Evolutionary conservation across 2,797 vertebrate species (phyloP), one percentile per base, ranked within the genome.

Genomic region (Furcifer pardalis): DNA sequence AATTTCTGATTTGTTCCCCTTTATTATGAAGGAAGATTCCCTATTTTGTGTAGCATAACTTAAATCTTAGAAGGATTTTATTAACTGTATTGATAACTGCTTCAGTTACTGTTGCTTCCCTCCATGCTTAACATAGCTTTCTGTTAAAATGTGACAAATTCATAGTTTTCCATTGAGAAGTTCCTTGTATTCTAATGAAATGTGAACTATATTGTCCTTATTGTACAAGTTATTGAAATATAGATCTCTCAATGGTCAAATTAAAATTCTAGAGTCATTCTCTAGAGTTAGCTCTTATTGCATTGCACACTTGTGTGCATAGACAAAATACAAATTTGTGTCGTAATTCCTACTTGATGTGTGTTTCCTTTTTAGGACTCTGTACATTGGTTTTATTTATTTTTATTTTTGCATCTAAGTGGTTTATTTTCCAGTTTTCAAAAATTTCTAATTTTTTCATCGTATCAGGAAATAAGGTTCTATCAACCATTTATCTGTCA

Each of bases 241-340:
- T 12, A 49, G 40, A 72, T 75, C n/a, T 87, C 85, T 65, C 86
- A 30, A 27, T 4, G 63, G 21, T 27, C 40, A 40, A 35, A 60
- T 77, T 66, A 62, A 40, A 62, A 35, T 3, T 46, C 1, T 82
- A 25, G 30, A 82, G 74, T 79, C 52, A 49, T 76, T 88, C 73
- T 85, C 88, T 74, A 82, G 13, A 69, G 15, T 84, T 87, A 79
- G 84, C 52, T 30, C 44, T 65, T 76, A 0, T 5, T 65, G 35
- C 65, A 72, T 88, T 92, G 4, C 1, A 73, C 77, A 19, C 21
- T 0, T 79, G 4, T 72, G 2, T 73, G 8, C 81, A 35, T n/a
- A n/a, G 73, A 23, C 8, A 81, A 69, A 83, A 86, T 40, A 17
- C 78, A 88, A 85, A 72, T 87, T 75, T 15, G 37, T 3, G 13